Base-by-base conservation (phyloP, 2,113 vertebrate species). In the Oncorhynchus masou region DNA sequence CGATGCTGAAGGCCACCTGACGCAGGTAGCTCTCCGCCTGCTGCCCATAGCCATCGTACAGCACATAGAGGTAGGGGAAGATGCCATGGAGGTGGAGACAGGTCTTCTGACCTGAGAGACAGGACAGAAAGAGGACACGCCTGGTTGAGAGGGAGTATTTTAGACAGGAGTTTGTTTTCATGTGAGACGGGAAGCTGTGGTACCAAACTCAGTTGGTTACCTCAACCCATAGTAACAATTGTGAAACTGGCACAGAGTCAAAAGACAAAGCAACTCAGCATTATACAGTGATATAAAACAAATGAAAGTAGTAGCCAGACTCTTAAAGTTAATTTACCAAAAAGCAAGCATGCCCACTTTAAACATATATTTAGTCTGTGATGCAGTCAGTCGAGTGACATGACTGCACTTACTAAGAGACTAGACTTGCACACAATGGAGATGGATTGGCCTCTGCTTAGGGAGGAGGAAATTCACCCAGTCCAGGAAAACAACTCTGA, bases 1-100 rank as follows among this genome's bases (percentile, higher is more conserved):
- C 98, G 78, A 99, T 97, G 94, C 98, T 99, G 93, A 96, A 95
- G 11, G 98, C 97, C 91, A 99, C 92, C 89, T 97, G 97, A 68
- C 94, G 95, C 86, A 99, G 94, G 93, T 97, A 94, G 83, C 89
- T 91, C 69, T 99, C 96, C 25, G 94, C 90, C 81, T 94, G 92
- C 84, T 95, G 95, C 77, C 94, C 93, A 76, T 91, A 89, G 70
- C 95, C 96, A 87, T 99, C 96, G 0, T 97, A 99, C 0, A 95
- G 97, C 68, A 99, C 93, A 65, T 97, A 99, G 89, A 99, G 90
- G 91, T 99, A 99, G 81, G 98, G 98, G 89, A 99, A 98, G 76
- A 96, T 82, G 69, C 98, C 96, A 67, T 99, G 98, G 66, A 99
- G 93, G 84, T 99, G 98, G 83, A 99, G 96, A 88, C 98, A 99